A percentile compares a stretch with the other conserved stretches of the same genome.
phyloP scores from a whole-genome alignment of 2,888 invertebrate species.

The Candidula unifasciata region DNA sequence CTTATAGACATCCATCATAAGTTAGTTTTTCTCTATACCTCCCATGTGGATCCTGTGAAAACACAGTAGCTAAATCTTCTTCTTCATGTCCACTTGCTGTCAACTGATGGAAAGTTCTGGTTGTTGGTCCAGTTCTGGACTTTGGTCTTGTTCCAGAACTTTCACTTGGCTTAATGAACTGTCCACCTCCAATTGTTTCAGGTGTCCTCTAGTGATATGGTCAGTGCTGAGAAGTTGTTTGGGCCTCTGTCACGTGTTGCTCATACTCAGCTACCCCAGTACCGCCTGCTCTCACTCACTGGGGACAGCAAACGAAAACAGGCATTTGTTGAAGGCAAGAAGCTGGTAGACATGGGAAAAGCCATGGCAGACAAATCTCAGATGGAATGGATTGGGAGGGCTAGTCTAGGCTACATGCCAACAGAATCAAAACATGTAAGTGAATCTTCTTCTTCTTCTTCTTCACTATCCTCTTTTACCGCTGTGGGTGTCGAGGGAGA shows the following conservation, averaged over 20 bases:
- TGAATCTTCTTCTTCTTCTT: too few relatives aligned
- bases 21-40: too few relatives aligned
- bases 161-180: too few relatives aligned
- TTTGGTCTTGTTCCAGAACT: too few relatives aligned
- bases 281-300: constrained; percentile 69
- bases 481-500: too few relatives aligned
- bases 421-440: constrained; percentile 52
- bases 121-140: too few relatives aligned
- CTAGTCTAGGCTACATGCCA: constrained; percentile 68
- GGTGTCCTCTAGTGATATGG: constrained; percentile 74
- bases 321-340: constrained; percentile 58
- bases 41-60: too few relatives aligned
- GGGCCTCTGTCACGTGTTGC: constrained; percentile 70
- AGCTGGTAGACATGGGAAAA: constrained; percentile 64
- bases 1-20: too few relatives aligned
- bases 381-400: constrained; percentile 72
- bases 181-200: constrained; percentile 51
- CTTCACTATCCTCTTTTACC: too few relatives aligned
- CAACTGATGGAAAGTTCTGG: too few relatives aligned
- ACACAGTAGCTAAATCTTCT: too few relatives aligned
- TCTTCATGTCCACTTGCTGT: too few relatives aligned
- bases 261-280: constrained; percentile 64
- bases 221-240: constrained; percentile 75
- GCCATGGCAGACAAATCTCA: constrained; percentile 67
- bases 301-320: constrained; percentile 74